A percentile compares a stretch with the other conserved stretches of the same genome.
phyloP scores from a whole-genome alignment of 2,113 vertebrate species.

The Ranitomeya variabilis region DNA sequence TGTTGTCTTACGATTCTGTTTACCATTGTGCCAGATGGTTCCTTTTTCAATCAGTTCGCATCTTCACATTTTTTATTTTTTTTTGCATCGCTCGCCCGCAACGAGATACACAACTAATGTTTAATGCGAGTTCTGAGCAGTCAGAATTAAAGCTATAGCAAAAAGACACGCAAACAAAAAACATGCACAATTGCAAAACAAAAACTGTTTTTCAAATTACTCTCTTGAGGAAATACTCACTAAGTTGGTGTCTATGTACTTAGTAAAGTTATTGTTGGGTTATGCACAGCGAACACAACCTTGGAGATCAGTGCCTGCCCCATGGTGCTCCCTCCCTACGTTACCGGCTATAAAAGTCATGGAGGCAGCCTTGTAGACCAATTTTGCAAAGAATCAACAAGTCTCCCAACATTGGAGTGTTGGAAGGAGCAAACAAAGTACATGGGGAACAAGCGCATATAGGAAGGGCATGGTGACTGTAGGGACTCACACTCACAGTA shows the following conservation, averaged over 20 bases:
- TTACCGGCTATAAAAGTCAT: neutral
- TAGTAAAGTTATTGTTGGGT: neutral
- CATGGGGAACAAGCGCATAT: neutral
- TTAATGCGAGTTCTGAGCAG: neutral
- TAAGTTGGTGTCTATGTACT: neutral
- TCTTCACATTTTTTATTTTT: conserved; percentile 43
- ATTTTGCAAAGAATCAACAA: neutral
- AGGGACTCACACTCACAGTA: too few species aligned
- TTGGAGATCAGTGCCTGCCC: neutral
- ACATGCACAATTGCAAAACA: neutral
- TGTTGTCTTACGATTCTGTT: conserved; percentile 32
- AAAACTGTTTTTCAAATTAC: neutral
- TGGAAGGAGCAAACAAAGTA: neutral
- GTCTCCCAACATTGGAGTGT: neutral
- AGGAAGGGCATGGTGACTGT: neutral
- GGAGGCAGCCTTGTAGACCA: neutral
- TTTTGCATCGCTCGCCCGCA: conserved; percentile 10
- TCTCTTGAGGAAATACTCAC: neutral
- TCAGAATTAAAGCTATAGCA: neutral
- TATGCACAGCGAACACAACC: neutral
- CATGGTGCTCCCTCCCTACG: neutral
- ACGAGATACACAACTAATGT: neutral
- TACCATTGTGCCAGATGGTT: conserved; percentile 34
- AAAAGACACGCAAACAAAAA: neutral
- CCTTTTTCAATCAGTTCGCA: conserved; percentile 35